phyloP scores from a whole-genome alignment of 2,113 vertebrate species.

The Gymnarchus niloticus region DNA sequence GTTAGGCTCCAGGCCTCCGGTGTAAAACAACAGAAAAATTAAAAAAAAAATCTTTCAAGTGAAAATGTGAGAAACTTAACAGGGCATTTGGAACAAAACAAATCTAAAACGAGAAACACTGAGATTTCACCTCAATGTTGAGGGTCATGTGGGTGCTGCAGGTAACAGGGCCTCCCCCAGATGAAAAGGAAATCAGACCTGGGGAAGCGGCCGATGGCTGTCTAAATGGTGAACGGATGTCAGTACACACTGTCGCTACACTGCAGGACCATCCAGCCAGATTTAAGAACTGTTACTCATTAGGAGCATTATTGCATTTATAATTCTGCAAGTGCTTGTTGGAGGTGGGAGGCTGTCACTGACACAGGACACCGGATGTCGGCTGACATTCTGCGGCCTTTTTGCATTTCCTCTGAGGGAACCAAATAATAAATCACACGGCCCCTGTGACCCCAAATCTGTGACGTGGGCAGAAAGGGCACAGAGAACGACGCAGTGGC shows the following conservation, averaged over 20 bases:
- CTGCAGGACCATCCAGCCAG: constrained; percentile 5
- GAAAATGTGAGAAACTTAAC: neutral
- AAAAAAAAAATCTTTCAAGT: neutral
- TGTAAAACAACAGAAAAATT: neutral
- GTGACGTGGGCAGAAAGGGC: constrained; percentile 33
- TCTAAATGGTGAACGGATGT: too few relatives aligned
- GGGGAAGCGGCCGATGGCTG: neutral
- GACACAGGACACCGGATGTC: constrained; percentile 51
- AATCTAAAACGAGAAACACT: neutral
- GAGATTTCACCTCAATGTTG: neutral
- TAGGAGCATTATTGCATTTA: constrained; percentile 36
- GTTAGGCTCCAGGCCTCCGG: neutral
- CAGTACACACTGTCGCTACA: neutral
- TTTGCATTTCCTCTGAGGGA: constrained; percentile 59
- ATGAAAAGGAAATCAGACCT: neutral
- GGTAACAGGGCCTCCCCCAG: neutral
- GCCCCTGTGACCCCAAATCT: constrained; percentile 45
- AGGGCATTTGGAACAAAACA: neutral
- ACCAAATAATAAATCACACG: constrained; percentile 55
- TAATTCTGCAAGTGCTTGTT: constrained; percentile 35
- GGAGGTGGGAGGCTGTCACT: constrained; percentile 50
- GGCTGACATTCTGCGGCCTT: constrained; percentile 61
- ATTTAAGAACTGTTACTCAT: constrained; percentile 26
- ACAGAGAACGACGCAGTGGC: constrained; percentile 18
- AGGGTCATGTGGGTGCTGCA: neutral